Evolutionary conservation across 2,113 vertebrate species (phyloP), one percentile per base, ranked within the genome.

Genomic region (Psammodynastes pulverulentus): DNA sequence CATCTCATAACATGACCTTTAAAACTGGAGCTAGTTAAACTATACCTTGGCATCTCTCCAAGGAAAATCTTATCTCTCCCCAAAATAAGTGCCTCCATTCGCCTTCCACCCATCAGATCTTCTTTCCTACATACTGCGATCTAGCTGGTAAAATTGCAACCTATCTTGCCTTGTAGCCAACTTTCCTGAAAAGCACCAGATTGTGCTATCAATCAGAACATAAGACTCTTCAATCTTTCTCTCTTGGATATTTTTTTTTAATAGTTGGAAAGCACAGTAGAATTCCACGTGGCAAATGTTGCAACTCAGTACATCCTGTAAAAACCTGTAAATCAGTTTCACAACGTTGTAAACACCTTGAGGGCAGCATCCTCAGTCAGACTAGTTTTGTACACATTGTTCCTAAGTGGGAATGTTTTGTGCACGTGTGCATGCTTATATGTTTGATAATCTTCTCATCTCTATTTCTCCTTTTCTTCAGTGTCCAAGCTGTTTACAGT

Each of bases 401-500:
- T 13, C 19, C 39, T 17, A 58, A 49, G 5, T 12, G 29, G n/a
- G 29, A 56, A 21, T 34, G 17, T 39, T 39, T 79, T 39, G 15
- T 79, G 67, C n/a, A 17, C 0, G 2, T 19, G 58, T 39, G 67
- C 6, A 0, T 34, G 5, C 6, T 21, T 21, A 17, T 19, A 39
- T 79, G 6, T 39, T 3, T 39, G 7, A 39, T 39, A 9, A 43
- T 79, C 13, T 62, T 56, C 45, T 45, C 87, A 84, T 86, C 86
- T 29, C 2, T 0, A 9, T 46, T 62, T 45, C 46, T 52, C 49
- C 52, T 86, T 79, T 90, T 85, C 5, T 84, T 51, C 96, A 98
- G 98, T 94, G 96, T 98, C 85, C 97, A 96, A 95, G 95, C 97
- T 26, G 98, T 98, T 89, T 98, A 98, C 95, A 96, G 96, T 48